Evolutionary conservation across 2,888 invertebrate genomes (phyloP).

Genomic region (Gibbula magus): DNA sequence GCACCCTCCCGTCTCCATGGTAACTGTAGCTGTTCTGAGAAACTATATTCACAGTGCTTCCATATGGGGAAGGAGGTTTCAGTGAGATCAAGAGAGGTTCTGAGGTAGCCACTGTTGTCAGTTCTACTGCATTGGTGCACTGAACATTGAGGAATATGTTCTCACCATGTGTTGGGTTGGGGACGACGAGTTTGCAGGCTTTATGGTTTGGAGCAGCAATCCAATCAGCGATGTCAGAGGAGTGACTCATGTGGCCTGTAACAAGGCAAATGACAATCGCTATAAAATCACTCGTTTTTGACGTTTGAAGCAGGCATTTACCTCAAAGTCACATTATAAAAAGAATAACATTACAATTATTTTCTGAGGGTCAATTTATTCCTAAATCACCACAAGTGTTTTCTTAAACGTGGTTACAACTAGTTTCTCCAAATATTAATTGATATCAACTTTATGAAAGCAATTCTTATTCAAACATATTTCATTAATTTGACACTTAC

Average conservation of each 20-base stretch:
- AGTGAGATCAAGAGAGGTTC: not conserved
- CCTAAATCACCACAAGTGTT: no score
- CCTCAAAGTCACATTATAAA: no score
- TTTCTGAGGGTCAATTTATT: no score
- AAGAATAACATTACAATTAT: no score
- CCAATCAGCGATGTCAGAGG: not conserved
- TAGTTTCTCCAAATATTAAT: no score
- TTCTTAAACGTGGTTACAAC: no score
- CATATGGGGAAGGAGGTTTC: not conserved
- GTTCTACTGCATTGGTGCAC: not conserved
- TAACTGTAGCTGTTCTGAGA: not conserved
- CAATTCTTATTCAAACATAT: no score
- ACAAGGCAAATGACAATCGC: no score
- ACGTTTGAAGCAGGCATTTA: no score
- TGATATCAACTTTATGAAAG: no score
- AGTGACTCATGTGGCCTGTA: not conserved
- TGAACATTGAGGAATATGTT: not conserved
- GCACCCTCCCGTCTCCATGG: not conserved
- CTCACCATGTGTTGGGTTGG: not conserved
- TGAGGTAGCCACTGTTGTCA: not conserved
- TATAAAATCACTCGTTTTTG: no score
- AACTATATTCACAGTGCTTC: not conserved
- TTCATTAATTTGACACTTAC: no score
- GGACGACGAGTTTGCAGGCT: not conserved
- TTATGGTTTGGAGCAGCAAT: not conserved